phyloP scores from a whole-genome alignment of 1,140 invertebrate genomes.

The Anastrepha ludens region DNA sequence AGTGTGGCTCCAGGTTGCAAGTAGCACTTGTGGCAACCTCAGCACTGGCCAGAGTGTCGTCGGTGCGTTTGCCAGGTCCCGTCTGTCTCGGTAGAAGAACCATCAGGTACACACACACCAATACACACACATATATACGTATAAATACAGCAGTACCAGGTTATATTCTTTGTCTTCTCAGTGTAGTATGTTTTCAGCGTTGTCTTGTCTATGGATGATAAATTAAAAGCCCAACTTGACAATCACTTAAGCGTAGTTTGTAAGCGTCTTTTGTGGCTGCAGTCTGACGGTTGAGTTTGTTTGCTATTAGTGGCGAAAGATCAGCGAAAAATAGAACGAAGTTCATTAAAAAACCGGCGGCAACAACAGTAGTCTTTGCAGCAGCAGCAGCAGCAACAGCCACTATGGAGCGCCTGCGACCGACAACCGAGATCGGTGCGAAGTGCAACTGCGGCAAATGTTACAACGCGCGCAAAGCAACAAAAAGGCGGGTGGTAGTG shows the following conservation, averaged over 20 bases:
- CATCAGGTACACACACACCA: background rate
- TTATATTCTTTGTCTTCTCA: background rate
- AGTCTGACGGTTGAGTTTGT: slow-evolving; percentile 44
- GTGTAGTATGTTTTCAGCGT: slow-evolving; percentile 2
- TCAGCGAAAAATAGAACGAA: slow-evolving; percentile 73
- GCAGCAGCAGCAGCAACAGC: slow-evolving; percentile 22
- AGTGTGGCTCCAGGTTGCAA: background rate
- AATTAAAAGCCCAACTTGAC: slow-evolving; percentile 75
- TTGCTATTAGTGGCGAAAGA: slow-evolving; percentile 69
- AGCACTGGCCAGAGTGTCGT: slow-evolving; percentile 61
- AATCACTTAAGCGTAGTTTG: slow-evolving; percentile 74
- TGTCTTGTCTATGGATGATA: slow-evolving; percentile 73
- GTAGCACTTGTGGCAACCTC: slow-evolving; percentile 18
- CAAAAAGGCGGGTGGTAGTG: slow-evolving; percentile 42
- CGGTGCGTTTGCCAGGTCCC: background rate
- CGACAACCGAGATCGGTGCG: background rate
- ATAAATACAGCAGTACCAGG: background rate
- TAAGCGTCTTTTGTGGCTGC: slow-evolving; percentile 60
- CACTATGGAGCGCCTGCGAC: background rate
- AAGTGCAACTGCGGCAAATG: background rate
- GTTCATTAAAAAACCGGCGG: slow-evolving; percentile 72
- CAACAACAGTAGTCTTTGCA: background rate
- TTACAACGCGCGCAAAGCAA: slow-evolving; percentile 57
- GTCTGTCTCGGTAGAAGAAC: background rate
- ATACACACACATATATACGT: background rate